These are phyloP conservation scores for Melitaea cinxia DNA, from an alignment of 1,140 invertebrate species.

Conservation along the genomic window DNA sequence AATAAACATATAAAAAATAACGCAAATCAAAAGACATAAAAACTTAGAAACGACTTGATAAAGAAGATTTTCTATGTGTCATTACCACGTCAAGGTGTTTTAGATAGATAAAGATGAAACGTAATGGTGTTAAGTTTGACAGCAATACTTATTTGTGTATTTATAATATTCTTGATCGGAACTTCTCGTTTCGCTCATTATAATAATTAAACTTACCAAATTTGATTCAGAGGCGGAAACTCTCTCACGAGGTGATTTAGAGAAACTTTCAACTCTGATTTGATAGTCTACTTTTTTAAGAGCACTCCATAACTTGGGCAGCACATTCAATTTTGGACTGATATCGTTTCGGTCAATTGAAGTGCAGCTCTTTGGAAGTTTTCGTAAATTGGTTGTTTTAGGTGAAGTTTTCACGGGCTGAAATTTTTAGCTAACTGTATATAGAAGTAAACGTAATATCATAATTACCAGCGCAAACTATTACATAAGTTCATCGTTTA, in stretches of 20 bases:
- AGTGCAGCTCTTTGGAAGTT: slow-evolving; percentile 23
- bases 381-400: slow-evolving; percentile 25
- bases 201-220: slow-evolving; percentile 28
- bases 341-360: slow-evolving; percentile 31
- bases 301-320: slow-evolving; percentile 37
- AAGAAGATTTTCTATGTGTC: too few species aligned
- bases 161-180: background rate
- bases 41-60: too few species aligned
- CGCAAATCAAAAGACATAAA: too few species aligned
- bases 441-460: background rate
- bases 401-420: slow-evolving; percentile 20
- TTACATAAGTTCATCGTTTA: too few species aligned
- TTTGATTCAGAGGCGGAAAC: slow-evolving; percentile 34
- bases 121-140: background rate
- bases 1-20: too few species aligned
- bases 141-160: background rate
- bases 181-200: background rate
- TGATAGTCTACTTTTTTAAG: slow-evolving; percentile 30
- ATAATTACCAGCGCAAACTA: too few species aligned
- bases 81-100: too few species aligned
- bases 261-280: background rate
- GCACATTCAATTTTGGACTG: slow-evolving; percentile 23
- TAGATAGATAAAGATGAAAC: too few species aligned
- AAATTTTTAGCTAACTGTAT: slow-evolving; percentile 1
- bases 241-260: slow-evolving; percentile 25